Base-by-base conservation (phyloP, 2,888 invertebrate species). In the Amblyjoppa proteus region DNA sequence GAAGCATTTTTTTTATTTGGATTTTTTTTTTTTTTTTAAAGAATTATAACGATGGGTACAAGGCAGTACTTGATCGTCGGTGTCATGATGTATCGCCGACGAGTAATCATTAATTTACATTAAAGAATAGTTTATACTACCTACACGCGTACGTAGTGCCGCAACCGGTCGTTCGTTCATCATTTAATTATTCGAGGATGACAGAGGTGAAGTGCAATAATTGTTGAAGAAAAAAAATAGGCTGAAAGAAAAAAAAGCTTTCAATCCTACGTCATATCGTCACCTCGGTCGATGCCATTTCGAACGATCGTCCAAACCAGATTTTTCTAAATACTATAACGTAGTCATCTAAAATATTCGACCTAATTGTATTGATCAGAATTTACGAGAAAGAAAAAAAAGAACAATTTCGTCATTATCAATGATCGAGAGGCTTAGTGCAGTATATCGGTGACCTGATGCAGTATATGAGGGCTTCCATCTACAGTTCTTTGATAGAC, bases 401-500 rank as follows among this genome's bases (percentile, higher is more conserved):
- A 41, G 28, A 68, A 68, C 41, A 9, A 41, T 77, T 69, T 68
- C 49, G 49, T 69, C 38, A 70, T 71, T 75, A 61, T 34, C 13
- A 73, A 76, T 69, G 34, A 78, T 85, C 20, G 45, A 64, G 58
- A 34, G 77, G 53, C 77, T 34, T 68, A 41, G 68, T 77, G 53
- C 53, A 68, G 51, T 38, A 38, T 53, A 38, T 53, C 68, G 53
- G 56, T 68, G 3, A 66, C 31, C 34, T 41, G 61, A 9, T 13
- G 45, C 45, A 45, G 11, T 45, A 45, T 45, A 13, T 16, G 45
- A 45, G 74, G 74, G 76, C 80, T 82, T 85, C 82, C 82, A 82
- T 51, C 68, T 49, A 81, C 51, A 68, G 56, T 58, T 81, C 38
- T 83, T 85, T 56, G 51, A 80, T 80, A 83, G 76, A 64, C 16